Evolutionary conservation across 2,797 vertebrate genomes (phyloP), one percentile per base, ranked within the genome.

Genomic region (Mus minutoides): DNA sequence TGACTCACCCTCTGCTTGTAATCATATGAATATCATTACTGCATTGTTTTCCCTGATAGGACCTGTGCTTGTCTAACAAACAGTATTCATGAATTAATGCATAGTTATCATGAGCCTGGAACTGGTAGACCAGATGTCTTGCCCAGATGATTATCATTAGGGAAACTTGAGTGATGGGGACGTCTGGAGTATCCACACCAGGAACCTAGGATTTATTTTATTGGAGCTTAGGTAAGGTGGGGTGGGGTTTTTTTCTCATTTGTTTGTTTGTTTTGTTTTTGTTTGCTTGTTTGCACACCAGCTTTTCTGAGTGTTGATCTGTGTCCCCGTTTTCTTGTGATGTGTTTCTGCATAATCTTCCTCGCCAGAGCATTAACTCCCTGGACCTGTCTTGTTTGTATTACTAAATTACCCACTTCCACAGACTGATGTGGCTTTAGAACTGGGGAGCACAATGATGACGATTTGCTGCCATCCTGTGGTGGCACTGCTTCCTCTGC

Each of bases 391-490:
- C 46, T 92, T 49, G 10, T 1, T 79, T 79, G 62, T 31, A 40
- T 14, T 54, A 67, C 62, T 56, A 52, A 21, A 40, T 4, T 62
- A 40, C 37, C 54, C 16, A 14, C 46, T 88, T 94, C 40, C 29
- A 14, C 1, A 46, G 29, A 49, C n/a, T 19, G 5, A 4, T 6
- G 67, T 17, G 56, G 67, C 67, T 34, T 69, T 0, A 69, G 87
- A 43, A 7, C 78, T 16, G 2, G 34, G 64, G 40, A 89, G 64
- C 52, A 17, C 58, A 76, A 64, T 2, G 40, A 84, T 64, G n/a
- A 58, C 58, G 37, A 85, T 95, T 75, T 97, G 94, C 94, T 96
- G 94, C 93, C 93, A 76, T 94, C 94, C 83, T 79, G 92, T 92
- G 93, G 96, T 52, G 49, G 79, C 60, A 78, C 43, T 14, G 91